Base-by-base conservation (phyloP, 1,140 invertebrate genomes). In the Panonychus citri region DNA sequence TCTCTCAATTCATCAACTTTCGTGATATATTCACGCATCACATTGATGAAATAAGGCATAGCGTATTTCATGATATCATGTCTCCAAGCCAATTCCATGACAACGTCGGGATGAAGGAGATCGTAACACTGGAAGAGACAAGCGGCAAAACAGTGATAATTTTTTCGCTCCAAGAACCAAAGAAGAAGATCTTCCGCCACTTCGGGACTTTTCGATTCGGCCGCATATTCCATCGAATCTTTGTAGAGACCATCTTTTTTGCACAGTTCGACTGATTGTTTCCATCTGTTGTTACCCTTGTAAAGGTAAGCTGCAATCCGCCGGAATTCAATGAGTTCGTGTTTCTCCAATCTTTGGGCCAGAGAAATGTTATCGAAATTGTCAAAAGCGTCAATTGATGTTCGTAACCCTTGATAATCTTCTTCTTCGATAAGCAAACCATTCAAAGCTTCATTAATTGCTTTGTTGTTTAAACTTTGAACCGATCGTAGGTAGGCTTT, bases 261-360 rank as follows among this genome's bases (percentile, higher is more conserved):
- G 75, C 95, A 99, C 43, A 99, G 74, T 69, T 98, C 94, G 53
- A 99, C 91, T 46, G 88, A 93, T 68, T 99, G 94, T 73, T 96
- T 97, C 94, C 94, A 99, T 69, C 94, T 78, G 70, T 99, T 98
- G 73, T 98, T 98, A 60, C 93, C 90, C 76, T 97, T 98, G 75
- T 98, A 99, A 28, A 99, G 73, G 71, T 98, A 98, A 27, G 95
- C 95, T 40, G 94, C 93, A 68, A 99, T 98, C 64, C 95, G 79
- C 71, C 95, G 77, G 72, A 99, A 99, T 73, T 99, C 95, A 53
- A 95, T 95, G 42, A 99, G 75, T 72, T 98, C 93, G 68, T 99
- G 94, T 71, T 95, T 96, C 71, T 99, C 94, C 21, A 98, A 73
- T 66, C 86, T 85, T 71, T 97, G 91, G 3, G 95, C 95, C 55